Base-by-base conservation (phyloP, 2,888 invertebrate species). In the Eristalinus aeneus region DNA sequence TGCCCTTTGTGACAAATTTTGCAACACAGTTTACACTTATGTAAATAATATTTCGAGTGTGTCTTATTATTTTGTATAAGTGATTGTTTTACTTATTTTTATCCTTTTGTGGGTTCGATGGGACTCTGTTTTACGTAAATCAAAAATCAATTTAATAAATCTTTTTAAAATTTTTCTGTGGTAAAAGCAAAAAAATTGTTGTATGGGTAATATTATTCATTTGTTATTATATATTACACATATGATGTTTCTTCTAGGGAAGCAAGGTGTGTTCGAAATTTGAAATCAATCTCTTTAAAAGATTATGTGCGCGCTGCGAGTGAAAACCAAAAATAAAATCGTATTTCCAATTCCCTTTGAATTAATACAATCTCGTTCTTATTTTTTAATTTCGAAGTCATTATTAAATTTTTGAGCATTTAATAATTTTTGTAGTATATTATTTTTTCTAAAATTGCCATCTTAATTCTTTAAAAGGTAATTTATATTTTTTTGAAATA, bases 401-500 rank as follows among this genome's bases (percentile, higher is more conserved):
- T 54, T 79, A 74, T 64, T 68, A 86, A 68, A 71, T 83, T 81
- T 85, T 88, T 73, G 78, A 88, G 88, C 87, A 83, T 77, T 84
- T 76, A 87, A 87, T 72, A 88, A 75, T 89, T 88, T 73, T 85
- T 88, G 36, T 84, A 88, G 69, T 87, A 87, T 74, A 88, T 75
- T 84, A 88, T 87, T 84, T 78, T 82, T 74, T 79, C 73, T 82
- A 75, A 92, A 92, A 93, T 93, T 92, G 93, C 93, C 93, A 91
- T 93, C 92, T 92, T 92, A 91, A 92, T 91, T 90, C 91, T 90
- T 91, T 92, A 90, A 90, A 91, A 92, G 92, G 91, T 89, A 89
- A 89, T 88, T 88, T 88, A 85, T 89, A n/a, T 92, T 93, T 93
- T 94, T 92, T 93, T 94, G 94, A 94, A 94, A 94, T 94, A 94